phyloP scores from a whole-genome alignment of 2,888 invertebrate genomes.

The Ornithoptera alexandrae region DNA sequence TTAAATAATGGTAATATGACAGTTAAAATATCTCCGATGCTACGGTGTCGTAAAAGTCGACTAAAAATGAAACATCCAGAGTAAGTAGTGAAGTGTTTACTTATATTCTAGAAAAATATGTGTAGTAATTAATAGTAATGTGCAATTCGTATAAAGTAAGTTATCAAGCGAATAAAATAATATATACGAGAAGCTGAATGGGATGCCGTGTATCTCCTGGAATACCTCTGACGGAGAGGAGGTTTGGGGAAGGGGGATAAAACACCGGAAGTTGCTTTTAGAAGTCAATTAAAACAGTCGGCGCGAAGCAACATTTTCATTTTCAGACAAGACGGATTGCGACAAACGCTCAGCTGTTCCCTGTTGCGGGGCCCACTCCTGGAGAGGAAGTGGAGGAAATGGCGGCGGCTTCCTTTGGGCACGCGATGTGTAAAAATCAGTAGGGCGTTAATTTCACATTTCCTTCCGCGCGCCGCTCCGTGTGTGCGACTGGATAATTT shows the following conservation, averaged over 20 bases:
- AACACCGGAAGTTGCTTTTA: conserved; percentile 35
- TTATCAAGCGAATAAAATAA: no score
- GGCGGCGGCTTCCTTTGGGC: conserved; percentile 26
- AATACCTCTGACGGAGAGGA: background rate
- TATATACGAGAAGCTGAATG: no score
- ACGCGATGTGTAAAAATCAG: conserved; percentile 26
- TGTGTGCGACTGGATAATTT: conserved; percentile 2
- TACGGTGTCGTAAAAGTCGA: no score
- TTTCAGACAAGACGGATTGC: conserved; percentile 26
- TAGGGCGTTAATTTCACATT: conserved; percentile 20
- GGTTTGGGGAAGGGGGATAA: background rate
- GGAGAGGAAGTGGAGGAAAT: conserved; percentile 31
- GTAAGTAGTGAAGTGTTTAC: no score
- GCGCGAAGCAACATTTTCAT: conserved; percentile 27
- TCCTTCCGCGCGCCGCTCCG: background rate
- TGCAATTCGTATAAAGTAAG: no score
- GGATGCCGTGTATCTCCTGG: background rate
- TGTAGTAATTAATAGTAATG: no score
- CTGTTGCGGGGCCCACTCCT: conserved; percentile 19
- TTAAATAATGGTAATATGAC: no score
- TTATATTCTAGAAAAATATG: no score
- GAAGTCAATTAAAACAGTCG: conserved; percentile 38
- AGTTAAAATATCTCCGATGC: no score
- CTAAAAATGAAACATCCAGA: no score
- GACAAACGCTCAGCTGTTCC: conserved; percentile 20